Evolutionary conservation across 2,113 vertebrate species (phyloP).

Genomic region (Syngnathus typhle): DNA sequence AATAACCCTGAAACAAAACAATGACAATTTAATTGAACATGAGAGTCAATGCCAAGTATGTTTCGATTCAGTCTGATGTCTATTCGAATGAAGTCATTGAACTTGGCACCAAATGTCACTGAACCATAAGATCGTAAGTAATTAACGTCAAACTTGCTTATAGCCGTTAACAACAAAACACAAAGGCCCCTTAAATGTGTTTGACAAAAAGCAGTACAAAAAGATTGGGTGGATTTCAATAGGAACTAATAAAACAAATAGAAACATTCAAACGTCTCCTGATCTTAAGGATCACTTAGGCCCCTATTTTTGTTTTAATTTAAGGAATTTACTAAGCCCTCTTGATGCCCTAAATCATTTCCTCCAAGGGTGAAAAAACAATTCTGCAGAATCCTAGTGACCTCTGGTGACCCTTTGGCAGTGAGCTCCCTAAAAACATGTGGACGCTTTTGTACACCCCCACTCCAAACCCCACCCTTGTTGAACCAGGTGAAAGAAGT

Average conservation of each 20-base stretch:
- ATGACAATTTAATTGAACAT: slow-evolving; percentile 11
- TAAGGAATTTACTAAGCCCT: neutral
- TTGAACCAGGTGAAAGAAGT: slow-evolving; percentile 23
- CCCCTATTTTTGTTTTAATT: neutral
- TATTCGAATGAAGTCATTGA: slow-evolving; percentile 33
- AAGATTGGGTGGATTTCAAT: no score
- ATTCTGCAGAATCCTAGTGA: slow-evolving; percentile 38
- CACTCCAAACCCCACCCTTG: neutral
- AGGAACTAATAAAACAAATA: no score
- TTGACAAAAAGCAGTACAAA: no score
- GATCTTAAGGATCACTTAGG: no score
- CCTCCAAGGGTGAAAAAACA: slow-evolving; percentile 30
- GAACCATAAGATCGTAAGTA: neutral
- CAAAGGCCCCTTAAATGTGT: neutral
- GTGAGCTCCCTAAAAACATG: slow-evolving; percentile 29
- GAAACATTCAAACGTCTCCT: no score
- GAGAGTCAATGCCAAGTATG: neutral
- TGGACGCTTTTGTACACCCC: neutral
- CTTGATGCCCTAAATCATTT: slow-evolving; percentile 9
- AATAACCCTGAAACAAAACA: slow-evolving; percentile 77
- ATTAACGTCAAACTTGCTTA: slow-evolving; percentile 10
- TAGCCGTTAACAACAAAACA: neutral
- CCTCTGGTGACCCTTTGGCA: slow-evolving; percentile 16
- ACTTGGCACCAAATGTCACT: slow-evolving; percentile 16
- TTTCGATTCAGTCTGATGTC: slow-evolving; percentile 14